phyloP scores from a whole-genome alignment of 2,888 invertebrate species.

The Crossocerus cetratus region DNA sequence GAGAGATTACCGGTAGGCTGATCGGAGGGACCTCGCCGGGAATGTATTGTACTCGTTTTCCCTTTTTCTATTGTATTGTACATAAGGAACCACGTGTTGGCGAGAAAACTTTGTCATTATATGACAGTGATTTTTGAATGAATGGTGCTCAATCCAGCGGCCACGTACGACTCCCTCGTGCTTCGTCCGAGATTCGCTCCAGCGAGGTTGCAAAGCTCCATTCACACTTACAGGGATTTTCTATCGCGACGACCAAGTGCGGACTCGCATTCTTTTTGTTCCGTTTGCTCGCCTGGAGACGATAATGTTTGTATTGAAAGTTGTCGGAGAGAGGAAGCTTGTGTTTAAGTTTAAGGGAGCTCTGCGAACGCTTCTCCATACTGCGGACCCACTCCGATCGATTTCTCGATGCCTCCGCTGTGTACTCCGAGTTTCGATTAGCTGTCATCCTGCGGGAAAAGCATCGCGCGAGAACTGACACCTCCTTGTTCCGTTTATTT shows the following conservation, averaged over 20 bases:
- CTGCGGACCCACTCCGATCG: background rate
- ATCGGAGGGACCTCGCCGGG: background rate
- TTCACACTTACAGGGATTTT: background rate
- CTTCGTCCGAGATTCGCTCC: background rate
- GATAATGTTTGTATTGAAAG: background rate
- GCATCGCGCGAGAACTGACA: background rate
- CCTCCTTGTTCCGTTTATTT: conserved; percentile 1
- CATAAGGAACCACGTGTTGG: background rate
- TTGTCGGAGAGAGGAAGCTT: background rate
- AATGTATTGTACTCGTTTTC: background rate
- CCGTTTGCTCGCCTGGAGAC: background rate
- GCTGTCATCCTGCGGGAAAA: too few relatives aligned
- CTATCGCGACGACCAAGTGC: background rate
- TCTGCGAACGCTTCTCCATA: background rate
- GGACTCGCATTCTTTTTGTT: background rate
- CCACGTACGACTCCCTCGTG: background rate
- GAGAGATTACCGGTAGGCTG: too few relatives aligned
- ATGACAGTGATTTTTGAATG: conserved; percentile 8
- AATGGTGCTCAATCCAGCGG: conserved; percentile 14
- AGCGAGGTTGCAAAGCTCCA: background rate
- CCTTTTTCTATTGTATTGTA: background rate
- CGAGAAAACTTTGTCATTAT: conserved; percentile 7
- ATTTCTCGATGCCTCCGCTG: background rate
- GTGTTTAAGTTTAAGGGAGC: background rate
- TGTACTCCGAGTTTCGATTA: too few relatives aligned